phyloP scores from a whole-genome alignment of 2,888 invertebrate species.

The Drosophila antonietae region DNA sequence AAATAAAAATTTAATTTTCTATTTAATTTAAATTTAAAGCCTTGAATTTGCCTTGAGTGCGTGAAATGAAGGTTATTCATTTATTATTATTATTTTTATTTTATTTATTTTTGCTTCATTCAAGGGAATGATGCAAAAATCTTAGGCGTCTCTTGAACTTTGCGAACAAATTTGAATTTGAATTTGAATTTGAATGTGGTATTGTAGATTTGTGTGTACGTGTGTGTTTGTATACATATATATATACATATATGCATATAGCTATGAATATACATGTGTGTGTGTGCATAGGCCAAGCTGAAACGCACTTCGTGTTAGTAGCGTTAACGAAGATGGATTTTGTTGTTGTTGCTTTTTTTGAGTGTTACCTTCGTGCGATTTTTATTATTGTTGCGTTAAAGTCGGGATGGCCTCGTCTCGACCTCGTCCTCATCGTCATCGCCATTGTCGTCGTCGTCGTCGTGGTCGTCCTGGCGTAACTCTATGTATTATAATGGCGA shows the following conservation, averaged over 20 bases:
- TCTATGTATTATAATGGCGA: conserved; percentile 69
- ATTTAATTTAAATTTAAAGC: no score
- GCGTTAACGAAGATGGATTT: conserved; percentile 75
- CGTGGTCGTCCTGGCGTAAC: conserved; percentile 38
- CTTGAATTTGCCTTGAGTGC: not conserved
- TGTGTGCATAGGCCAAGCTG: conserved; percentile 14
- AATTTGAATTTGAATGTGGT: conserved; percentile 26
- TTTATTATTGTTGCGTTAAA: conserved; percentile 44
- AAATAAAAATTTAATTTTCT: no score
- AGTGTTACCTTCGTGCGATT: conserved; percentile 64
- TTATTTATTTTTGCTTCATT: not conserved
- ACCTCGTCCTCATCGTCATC: conserved; percentile 50
- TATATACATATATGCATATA: conserved; percentile 1
- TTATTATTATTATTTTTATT: not conserved
- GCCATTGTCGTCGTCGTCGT: conserved; percentile 37
- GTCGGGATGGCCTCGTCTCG: conserved; percentile 61
- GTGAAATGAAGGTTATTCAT: not conserved
- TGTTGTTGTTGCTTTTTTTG: conserved; percentile 21
- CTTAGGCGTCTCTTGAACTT: conserved; percentile 37
- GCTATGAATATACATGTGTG: conserved; percentile 10
- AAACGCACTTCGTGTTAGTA: conserved; percentile 71
- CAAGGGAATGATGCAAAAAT: conserved; percentile 30
- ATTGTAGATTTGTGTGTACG: conserved; percentile 12
- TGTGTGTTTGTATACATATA: conserved; percentile 12
- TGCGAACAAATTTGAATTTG: conserved; percentile 33